A percentile compares a stretch with the other conserved stretches of the same genome.
Evolutionary conservation across 2,797 vertebrate genomes (phyloP).

Genomic region (Diplodus puntazzo): DNA sequence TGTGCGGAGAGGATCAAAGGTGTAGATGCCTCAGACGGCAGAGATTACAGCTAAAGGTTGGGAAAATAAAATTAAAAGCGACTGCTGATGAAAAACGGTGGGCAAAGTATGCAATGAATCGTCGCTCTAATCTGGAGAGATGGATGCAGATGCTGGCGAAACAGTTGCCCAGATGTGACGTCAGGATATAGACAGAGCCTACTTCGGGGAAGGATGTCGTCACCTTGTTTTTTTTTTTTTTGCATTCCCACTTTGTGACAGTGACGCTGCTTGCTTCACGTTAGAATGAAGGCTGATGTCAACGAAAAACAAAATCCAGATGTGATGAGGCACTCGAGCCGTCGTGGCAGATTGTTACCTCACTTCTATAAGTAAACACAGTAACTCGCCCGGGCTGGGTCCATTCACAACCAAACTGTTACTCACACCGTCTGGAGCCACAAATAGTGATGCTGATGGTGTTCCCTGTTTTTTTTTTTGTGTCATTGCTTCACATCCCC

Average conservation of each 20-base stretch:
- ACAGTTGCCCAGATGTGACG: background rate
- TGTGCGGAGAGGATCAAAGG: background rate
- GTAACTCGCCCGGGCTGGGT: constrained; percentile 5
- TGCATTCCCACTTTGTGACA: background rate
- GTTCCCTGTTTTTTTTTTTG: constrained; percentile 30
- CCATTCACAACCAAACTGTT: constrained; percentile 54
- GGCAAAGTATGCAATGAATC: too few relatives aligned
- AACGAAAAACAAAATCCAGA: background rate
- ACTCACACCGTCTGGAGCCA: constrained; percentile 17
- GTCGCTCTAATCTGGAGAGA: too few relatives aligned
- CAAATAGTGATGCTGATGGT: constrained; percentile 23
- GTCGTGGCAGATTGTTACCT: background rate
- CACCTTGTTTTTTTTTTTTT: constrained; percentile 5
- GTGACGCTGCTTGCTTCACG: background rate
- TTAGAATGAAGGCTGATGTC: background rate
- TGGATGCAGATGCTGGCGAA: background rate
- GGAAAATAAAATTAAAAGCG: background rate
- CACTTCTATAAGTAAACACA: constrained; percentile 17
- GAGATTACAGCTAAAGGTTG: background rate
- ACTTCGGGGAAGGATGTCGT: too few relatives aligned
- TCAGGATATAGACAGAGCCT: background rate
- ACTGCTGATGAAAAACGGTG: background rate
- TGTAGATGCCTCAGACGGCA: background rate
- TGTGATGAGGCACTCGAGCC: background rate
- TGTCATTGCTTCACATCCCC: constrained; percentile 22